A percentile compares a stretch with the other conserved stretches of the same genome.
phyloP scores from a whole-genome alignment of 2,797 vertebrate species.

The Cirrhinus mrigala region DNA sequence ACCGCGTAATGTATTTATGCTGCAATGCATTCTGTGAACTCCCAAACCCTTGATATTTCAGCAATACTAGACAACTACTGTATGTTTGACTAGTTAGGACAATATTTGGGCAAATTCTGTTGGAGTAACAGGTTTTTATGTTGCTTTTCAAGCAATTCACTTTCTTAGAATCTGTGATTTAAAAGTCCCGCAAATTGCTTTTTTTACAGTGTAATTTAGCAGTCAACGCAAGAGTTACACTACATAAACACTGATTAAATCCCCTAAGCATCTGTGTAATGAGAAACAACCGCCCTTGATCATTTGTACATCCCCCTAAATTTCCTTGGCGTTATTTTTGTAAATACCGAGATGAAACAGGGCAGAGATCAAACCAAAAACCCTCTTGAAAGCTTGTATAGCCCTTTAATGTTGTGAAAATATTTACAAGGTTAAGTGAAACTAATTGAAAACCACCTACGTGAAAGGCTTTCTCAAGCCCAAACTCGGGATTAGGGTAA shows the following conservation, averaged over 20 bases:
- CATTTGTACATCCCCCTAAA: conserved; percentile 75
- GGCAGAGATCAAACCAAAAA: conserved; percentile 66
- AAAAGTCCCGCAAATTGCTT: not conserved
- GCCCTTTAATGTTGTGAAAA: conserved; percentile 59
- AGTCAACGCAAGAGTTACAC: conserved; percentile 69
- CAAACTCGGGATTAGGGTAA: conserved; percentile 53
- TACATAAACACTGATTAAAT: conserved; percentile 78
- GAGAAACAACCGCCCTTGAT: conserved; percentile 76
- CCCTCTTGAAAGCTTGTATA: conserved; percentile 7
- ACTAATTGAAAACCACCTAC: conserved; percentile 57
- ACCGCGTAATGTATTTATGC: no score
- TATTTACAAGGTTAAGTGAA: conserved; percentile 70
- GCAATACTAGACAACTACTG: not conserved
- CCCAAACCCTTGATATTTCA: not conserved
- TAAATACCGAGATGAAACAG: conserved; percentile 75
- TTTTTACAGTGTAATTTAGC: conserved; percentile 63
- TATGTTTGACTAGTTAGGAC: not conserved
- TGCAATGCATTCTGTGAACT: no score
- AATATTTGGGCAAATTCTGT: not conserved
- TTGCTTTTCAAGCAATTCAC: no score
- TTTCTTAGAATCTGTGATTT: not conserved
- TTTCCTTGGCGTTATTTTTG: conserved; percentile 75
- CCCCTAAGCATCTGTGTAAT: conserved; percentile 78
- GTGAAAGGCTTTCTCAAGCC: conserved; percentile 57
- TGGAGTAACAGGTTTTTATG: not conserved